phyloP scores from a whole-genome alignment of 1,140 invertebrate genomes.

The Zaprionus gabonicus region DNA sequence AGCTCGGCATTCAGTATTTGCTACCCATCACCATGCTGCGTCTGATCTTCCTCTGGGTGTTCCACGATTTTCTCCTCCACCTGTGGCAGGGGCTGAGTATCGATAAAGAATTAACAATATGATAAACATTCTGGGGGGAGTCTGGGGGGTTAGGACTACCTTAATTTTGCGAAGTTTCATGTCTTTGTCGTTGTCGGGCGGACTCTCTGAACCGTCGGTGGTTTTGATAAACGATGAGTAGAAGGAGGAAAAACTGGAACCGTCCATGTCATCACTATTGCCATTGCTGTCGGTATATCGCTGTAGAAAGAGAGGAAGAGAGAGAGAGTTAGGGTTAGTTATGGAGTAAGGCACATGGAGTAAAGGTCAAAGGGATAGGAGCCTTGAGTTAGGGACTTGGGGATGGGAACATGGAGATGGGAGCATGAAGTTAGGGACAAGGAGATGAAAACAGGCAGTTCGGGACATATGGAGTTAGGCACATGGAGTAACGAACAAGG shows the following conservation, averaged over 20 bases:
- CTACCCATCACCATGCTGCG: slow-evolving; percentile 73
- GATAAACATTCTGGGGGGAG: background rate
- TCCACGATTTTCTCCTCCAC: slow-evolving; percentile 60
- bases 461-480: too few species aligned
- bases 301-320: slow-evolving; percentile 11
- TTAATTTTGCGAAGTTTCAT: slow-evolving; percentile 69
- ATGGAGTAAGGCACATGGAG: background rate
- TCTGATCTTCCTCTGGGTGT: slow-evolving; percentile 75
- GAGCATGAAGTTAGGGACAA: too few species aligned
- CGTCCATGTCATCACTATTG: slow-evolving; percentile 84
- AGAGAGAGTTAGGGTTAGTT: too few species aligned
- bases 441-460: too few species aligned
- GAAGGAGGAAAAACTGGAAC: slow-evolving; percentile 86
- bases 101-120: background rate
- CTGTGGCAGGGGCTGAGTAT: slow-evolving; percentile 26
- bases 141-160: slow-evolving; percentile 28
- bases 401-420: too few species aligned
- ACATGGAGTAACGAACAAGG: background rate
- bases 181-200: slow-evolving; percentile 77
- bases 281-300: slow-evolving; percentile 82
- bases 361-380: too few species aligned
- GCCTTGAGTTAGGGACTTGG: too few species aligned
- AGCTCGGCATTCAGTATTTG: slow-evolving; percentile 11
- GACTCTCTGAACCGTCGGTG: slow-evolving; percentile 83
- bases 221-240: slow-evolving; percentile 86